Conservation (phyloP, 2,888 invertebrate species). For the Brachypalpus laphriformis region DNA sequence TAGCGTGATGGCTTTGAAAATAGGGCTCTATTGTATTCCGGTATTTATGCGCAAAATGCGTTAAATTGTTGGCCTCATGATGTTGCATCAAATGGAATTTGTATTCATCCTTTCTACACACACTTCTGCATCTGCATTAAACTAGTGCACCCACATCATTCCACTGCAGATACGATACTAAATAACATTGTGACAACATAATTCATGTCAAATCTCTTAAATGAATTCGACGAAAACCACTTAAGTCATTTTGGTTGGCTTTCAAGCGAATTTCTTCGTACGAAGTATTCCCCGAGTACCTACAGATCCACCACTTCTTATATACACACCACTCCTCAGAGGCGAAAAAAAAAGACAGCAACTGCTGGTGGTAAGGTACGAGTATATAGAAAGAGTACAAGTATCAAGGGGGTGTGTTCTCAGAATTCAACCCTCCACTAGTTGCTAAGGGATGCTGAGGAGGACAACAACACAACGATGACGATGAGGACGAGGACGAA, state of each 20-base stretch:
- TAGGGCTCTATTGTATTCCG: neutral
- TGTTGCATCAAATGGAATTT: conserved; percentile 34
- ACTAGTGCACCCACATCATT: neutral
- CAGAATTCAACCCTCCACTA: conserved; percentile 45
- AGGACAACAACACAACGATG: neutral
- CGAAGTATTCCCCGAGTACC: neutral
- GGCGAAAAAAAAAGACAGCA: neutral
- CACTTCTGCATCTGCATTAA: neutral
- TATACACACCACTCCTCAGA: neutral
- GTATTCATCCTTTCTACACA: neutral
- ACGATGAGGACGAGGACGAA: neutral
- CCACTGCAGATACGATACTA: neutral
- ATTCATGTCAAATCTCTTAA: conserved; percentile 69
- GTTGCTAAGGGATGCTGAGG: conserved; percentile 38
- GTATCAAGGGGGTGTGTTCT: conserved; percentile 63
- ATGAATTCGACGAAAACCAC: conserved; percentile 72
- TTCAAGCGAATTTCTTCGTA: conserved; percentile 66
- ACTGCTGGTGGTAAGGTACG: too few species aligned
- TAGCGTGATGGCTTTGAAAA: neutral
- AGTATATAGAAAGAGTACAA: conserved; percentile 7
- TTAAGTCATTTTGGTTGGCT: conserved; percentile 72
- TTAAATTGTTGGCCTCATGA: neutral
- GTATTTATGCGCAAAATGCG: neutral
- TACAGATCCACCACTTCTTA: neutral
- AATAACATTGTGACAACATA: conserved; percentile 28